A percentile compares a stretch with the other conserved stretches of the same genome.
Conservation (phyloP, 2,797 vertebrate species). For the Bucorvus abyssinicus region DNA sequence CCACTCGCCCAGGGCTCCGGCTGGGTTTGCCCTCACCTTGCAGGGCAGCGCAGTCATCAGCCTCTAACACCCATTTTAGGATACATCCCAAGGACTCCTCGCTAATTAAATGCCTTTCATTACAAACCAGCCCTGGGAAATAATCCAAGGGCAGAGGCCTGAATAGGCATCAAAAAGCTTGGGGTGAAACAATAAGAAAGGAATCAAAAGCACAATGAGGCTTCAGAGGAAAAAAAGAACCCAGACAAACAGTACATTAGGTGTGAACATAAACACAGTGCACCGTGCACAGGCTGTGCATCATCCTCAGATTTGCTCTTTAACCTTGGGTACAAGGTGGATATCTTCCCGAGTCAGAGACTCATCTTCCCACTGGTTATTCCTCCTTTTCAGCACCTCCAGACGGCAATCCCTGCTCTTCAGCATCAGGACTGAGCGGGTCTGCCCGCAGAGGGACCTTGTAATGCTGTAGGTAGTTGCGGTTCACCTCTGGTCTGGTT, state of each 20-base stretch:
- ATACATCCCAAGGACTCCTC: background rate
- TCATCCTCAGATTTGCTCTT: background rate
- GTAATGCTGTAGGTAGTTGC: background rate
- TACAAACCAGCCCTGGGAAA: slow-evolving; percentile 6
- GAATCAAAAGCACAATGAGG: background rate
- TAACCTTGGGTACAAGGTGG: background rate
- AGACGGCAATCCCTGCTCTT: background rate
- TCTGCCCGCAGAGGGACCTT: background rate
- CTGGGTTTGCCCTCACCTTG: background rate
- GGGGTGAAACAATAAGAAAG: background rate
- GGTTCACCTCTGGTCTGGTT: background rate
- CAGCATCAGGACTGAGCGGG: background rate
- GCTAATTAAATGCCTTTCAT: background rate
- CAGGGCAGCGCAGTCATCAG: rapidly evolving
- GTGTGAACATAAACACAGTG: background rate
- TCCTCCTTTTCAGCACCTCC: background rate
- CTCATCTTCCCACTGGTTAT: background rate
- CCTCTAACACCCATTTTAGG: background rate
- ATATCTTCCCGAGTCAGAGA: background rate
- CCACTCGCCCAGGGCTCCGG: rapidly evolving
- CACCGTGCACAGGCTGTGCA: background rate
- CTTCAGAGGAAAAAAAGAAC: background rate
- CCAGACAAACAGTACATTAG: background rate
- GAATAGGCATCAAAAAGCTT: background rate
- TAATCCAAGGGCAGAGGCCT: background rate